These are phyloP conservation scores for Phortica variegata DNA, from an alignment of 1,140 invertebrate genomes.

Conservation along the genomic window DNA sequence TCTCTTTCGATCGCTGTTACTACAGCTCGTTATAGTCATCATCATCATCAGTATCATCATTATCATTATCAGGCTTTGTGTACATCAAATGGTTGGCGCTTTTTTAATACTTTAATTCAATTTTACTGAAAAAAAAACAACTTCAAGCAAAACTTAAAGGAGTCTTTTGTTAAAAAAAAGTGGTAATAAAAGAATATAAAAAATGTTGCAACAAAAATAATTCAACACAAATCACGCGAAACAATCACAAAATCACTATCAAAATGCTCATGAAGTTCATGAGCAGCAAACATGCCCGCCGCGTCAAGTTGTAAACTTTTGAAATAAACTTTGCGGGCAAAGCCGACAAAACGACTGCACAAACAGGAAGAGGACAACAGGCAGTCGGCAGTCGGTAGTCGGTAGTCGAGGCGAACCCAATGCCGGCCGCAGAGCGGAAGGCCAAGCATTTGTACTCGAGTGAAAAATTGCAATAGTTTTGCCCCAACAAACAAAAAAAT, in stretches of 20 bases:
- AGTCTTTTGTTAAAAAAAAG: slow-evolving; percentile 8
- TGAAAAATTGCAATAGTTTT: slow-evolving; percentile 40
- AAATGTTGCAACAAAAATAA: slow-evolving; percentile 1
- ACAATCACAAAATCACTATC: slow-evolving; percentile 1
- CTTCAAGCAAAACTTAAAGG: too few relatives aligned
- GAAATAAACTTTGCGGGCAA: slow-evolving; percentile 31
- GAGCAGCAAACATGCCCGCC: not conserved
- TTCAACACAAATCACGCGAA: slow-evolving; percentile 2
- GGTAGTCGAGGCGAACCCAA: too few relatives aligned
- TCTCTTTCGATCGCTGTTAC: too few relatives aligned
- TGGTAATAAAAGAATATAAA: slow-evolving; percentile 7
- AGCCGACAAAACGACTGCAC: slow-evolving; percentile 6
- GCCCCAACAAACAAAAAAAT: not conserved
- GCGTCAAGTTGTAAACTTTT: slow-evolving; percentile 12
- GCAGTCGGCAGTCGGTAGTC: too few relatives aligned
- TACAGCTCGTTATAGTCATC: too few relatives aligned
- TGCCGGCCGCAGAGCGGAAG: slow-evolving; percentile 41
- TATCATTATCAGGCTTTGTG: too few relatives aligned
- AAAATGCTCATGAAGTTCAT: slow-evolving; percentile 3
- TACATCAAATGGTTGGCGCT: too few relatives aligned
- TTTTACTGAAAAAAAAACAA: too few relatives aligned
- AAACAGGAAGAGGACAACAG: too few relatives aligned
- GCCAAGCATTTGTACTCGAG: slow-evolving; percentile 38
- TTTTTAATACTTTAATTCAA: too few relatives aligned
- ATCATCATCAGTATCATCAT: too few relatives aligned